phyloP scores from a whole-genome alignment of 2,797 vertebrate genomes.

The Oryzias sinensis region DNA sequence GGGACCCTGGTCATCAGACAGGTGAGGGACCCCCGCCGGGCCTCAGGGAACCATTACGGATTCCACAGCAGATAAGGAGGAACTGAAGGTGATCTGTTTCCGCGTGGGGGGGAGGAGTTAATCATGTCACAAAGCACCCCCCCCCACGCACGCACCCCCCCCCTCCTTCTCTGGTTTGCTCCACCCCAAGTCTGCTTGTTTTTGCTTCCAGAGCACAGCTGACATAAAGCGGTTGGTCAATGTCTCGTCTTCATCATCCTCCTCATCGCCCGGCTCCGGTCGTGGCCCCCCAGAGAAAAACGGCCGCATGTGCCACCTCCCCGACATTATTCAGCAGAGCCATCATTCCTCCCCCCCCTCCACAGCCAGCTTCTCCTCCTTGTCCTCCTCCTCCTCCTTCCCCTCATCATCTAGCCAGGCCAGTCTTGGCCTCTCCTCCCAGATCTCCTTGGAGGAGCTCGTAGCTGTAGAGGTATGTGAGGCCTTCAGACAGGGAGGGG shows the following conservation, averaged over 20 bases:
- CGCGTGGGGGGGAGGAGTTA: not conserved
- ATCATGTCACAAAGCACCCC: slow-evolving; percentile 1
- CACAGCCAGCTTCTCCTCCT: slow-evolving; percentile 90
- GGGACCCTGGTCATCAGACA: slow-evolving; percentile 95
- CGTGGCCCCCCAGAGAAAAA: slow-evolving; percentile 91
- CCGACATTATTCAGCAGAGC: slow-evolving; percentile 99
- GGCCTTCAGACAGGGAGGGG: slow-evolving; percentile 28
- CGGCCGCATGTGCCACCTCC: slow-evolving; percentile 95
- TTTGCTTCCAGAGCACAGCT: slow-evolving; percentile 96
- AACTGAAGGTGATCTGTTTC: not conserved
- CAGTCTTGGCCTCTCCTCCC: slow-evolving; percentile 96
- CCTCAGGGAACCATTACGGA: no score
- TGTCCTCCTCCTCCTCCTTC: slow-evolving; percentile 88
- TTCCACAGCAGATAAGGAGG: not conserved
- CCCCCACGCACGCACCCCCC: slow-evolving; percentile 13
- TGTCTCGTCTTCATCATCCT: slow-evolving; percentile 53
- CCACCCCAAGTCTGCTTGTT: slow-evolving; percentile 94
- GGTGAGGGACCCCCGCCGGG: slow-evolving; percentile 70
- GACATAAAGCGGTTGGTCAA: slow-evolving; percentile 86
- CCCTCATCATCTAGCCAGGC: slow-evolving; percentile 93
- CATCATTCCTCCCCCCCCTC: slow-evolving; percentile 96
- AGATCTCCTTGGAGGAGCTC: slow-evolving; percentile 75
- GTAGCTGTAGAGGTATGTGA: slow-evolving; percentile 77
- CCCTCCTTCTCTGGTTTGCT: slow-evolving; percentile 21
- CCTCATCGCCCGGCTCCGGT: slow-evolving; percentile 44